phyloP scores from a whole-genome alignment of 2,888 invertebrate species.

The Drosophila merina region DNA sequence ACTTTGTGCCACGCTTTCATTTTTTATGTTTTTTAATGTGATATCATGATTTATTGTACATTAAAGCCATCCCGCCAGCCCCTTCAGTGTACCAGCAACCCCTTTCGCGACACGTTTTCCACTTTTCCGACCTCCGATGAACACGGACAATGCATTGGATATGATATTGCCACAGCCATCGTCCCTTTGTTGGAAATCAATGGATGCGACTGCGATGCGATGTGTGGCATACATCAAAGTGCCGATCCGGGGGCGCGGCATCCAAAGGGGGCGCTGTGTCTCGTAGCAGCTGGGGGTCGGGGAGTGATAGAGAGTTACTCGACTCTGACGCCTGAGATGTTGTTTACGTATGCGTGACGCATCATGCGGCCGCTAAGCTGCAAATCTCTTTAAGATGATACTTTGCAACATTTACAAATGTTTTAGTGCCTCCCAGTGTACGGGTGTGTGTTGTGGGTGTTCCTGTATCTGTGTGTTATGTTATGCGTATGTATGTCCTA shows the following conservation, averaged over 20 bases:
- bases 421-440: slow-evolving; percentile 65
- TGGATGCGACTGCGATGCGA: slow-evolving; percentile 53
- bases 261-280: neutral
- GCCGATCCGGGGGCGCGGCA: slow-evolving; percentile 15
- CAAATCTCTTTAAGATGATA: slow-evolving; percentile 83
- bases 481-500: slow-evolving; percentile 27
- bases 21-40: slow-evolving; percentile 38
- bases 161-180: slow-evolving; percentile 41
- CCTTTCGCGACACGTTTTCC: neutral
- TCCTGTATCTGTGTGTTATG: slow-evolving; percentile 13
- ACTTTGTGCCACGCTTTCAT: slow-evolving; percentile 14
- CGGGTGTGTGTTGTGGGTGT: slow-evolving; percentile 4
- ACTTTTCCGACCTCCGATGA: slow-evolving; percentile 24
- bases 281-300: neutral
- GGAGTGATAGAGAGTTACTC: slow-evolving; percentile 7
- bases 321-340: slow-evolving; percentile 39
- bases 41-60: slow-evolving; percentile 63
- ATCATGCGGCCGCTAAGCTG: slow-evolving; percentile 82
- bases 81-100: slow-evolving; percentile 4
- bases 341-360: slow-evolving; percentile 81
- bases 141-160: slow-evolving; percentile 49
- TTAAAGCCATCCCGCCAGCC: slow-evolving; percentile 40
- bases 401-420: slow-evolving; percentile 80
- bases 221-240: slow-evolving; percentile 53
- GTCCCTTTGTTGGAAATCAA: slow-evolving; percentile 59